Conservation (phyloP, 2,113 vertebrate genomes). For the Acanthisitta chloris region DNA sequence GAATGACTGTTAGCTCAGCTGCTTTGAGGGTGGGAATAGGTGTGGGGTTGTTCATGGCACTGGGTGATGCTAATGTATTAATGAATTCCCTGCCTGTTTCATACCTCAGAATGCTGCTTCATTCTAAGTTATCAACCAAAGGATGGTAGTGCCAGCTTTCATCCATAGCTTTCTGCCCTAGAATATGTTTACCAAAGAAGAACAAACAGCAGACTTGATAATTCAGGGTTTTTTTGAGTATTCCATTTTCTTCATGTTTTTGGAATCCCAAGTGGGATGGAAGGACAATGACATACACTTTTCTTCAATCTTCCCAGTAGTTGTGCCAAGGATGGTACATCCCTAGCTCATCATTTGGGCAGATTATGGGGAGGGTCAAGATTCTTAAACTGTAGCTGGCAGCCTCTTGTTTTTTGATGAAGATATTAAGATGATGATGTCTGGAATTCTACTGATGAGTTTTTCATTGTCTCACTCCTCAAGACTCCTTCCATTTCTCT, state of each 20-base stretch:
- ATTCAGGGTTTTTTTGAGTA: background rate
- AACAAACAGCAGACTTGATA: background rate
- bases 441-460: background rate
- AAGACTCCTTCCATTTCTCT: background rate
- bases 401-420: background rate
- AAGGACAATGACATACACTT: background rate
- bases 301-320: background rate
- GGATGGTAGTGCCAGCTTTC: background rate
- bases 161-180: background rate
- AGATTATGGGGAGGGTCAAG: background rate
- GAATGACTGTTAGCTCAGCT: background rate
- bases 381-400: background rate
- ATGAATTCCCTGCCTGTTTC: background rate
- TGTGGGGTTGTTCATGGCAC: background rate
- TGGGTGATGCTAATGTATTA: background rate
- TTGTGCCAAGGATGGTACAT: background rate
- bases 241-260: background rate
- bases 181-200: background rate
- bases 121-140: background rate
- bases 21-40: background rate
- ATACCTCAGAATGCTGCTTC: background rate
- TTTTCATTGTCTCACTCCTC: background rate
- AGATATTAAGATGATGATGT: background rate
- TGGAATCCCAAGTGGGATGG: background rate
- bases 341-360: background rate